These are phyloP conservation scores for Phortica variegata DNA, from an alignment of 1,140 invertebrate species.

Conservation along the genomic window DNA sequence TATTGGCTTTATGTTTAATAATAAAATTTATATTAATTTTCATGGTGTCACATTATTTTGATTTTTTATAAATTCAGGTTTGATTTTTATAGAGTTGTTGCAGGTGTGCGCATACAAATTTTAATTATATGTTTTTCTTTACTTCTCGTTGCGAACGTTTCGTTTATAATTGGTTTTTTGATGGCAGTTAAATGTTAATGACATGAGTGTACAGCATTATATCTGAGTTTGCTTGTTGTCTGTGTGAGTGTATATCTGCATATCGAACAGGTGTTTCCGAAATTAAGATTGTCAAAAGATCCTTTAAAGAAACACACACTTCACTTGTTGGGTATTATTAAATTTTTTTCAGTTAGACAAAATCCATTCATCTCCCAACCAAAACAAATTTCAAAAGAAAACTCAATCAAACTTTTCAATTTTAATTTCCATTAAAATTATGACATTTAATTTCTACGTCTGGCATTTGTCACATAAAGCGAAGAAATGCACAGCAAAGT, in stretches of 20 bases:
- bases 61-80: constrained; percentile 2
- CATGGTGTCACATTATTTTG: constrained; percentile 41
- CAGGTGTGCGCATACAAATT: constrained; percentile 40
- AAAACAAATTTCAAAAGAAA: constrained; percentile 3
- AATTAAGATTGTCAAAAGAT: too few species aligned
- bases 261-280: too few species aligned
- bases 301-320: too few species aligned
- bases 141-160: background rate
- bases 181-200: too few species aligned
- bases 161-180: too few species aligned
- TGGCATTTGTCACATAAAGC: constrained; percentile 27
- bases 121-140: constrained; percentile 26
- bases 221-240: too few species aligned
- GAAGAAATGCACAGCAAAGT: too few species aligned
- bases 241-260: too few species aligned
- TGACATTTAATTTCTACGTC: constrained; percentile 17
- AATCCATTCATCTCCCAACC: constrained; percentile 8
- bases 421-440: constrained; percentile 48
- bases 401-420: constrained; percentile 42
- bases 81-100: constrained; percentile 10
- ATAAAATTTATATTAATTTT: constrained; percentile 51
- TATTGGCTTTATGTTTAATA: constrained; percentile 22
- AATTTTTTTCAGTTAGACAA: background rate
- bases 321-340: too few species aligned
- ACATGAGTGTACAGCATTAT: too few species aligned